Conservation (phyloP, 2,888 invertebrate species). For the Drosophila limbata region DNA sequence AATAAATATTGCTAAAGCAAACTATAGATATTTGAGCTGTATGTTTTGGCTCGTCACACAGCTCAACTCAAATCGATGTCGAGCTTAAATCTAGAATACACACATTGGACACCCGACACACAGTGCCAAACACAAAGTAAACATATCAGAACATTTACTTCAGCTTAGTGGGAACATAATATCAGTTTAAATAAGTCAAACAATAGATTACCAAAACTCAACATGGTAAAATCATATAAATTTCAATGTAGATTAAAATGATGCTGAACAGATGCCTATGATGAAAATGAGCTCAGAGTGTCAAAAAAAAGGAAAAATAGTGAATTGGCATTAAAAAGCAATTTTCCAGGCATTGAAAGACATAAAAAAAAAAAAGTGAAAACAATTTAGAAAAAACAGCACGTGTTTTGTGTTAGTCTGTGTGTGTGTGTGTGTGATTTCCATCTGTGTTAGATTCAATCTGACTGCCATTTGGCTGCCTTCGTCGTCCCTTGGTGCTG, state of each 20-base stretch:
- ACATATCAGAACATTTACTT: constrained; percentile 22
- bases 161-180: constrained; percentile 11
- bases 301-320: constrained; percentile 10
- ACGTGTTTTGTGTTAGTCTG: constrained; percentile 49
- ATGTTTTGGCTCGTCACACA: constrained; percentile 7
- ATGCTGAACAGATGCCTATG: constrained; percentile 27
- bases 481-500: constrained; percentile 2
- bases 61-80: constrained; percentile 12
- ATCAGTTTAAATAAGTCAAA: constrained; percentile 37
- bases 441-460: constrained; percentile 28
- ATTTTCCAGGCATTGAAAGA: constrained; percentile 46
- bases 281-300: constrained; percentile 19
- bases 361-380: constrained; percentile 66
- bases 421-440: constrained; percentile 11
- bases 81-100: constrained; percentile 8
- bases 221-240: constrained; percentile 25
- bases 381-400: constrained; percentile 71
- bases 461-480: constrained; percentile 48
- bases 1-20: constrained; percentile 5
- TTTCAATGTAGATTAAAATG: constrained; percentile 11
- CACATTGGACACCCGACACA: constrained; percentile 14
- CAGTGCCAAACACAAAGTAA: constrained; percentile 29
- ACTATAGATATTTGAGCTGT: constrained; percentile 12
- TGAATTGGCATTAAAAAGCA: constrained; percentile 61
- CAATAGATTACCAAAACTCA: constrained; percentile 14